These are phyloP conservation scores for Cyclophora albipunctata DNA, from an alignment of 2,888 invertebrate genomes.

Conservation along the genomic window DNA sequence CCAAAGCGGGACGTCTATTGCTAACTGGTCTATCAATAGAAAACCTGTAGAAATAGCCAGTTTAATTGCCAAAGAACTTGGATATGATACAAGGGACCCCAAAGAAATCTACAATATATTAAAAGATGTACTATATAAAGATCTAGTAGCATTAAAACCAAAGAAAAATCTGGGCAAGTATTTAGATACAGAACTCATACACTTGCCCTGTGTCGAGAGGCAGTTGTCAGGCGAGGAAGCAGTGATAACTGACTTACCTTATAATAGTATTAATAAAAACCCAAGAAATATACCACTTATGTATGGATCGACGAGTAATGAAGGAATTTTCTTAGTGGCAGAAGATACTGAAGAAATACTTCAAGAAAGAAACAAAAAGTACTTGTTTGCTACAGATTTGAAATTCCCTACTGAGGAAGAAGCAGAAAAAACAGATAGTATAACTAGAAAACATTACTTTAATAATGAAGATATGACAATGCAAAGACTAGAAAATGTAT, in stretches of 20 bases:
- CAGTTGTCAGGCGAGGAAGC: constrained; percentile 44
- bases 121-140: constrained; percentile 33
- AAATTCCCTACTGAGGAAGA: constrained; percentile 42
- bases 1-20: constrained; percentile 54
- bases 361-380: constrained; percentile 36
- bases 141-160: constrained; percentile 36
- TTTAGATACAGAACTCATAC: constrained; percentile 52
- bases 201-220: constrained; percentile 58
- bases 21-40: constrained; percentile 57
- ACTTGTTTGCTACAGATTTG: constrained; percentile 58
- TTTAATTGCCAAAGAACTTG: constrained; percentile 48
- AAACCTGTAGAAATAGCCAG: constrained; percentile 51
- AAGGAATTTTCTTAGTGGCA: constrained; percentile 41
- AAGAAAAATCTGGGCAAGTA: constrained; percentile 46
- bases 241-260: constrained; percentile 50
- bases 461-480: constrained; percentile 55
- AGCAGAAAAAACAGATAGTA: constrained; percentile 33
- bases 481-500: constrained; percentile 43
- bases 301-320: constrained; percentile 49
- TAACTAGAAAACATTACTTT: constrained; percentile 58
- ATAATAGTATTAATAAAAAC: constrained; percentile 42
- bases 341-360: constrained; percentile 30
- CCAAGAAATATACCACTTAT: constrained; percentile 41
- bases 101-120: constrained; percentile 51
- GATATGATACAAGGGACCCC: constrained; percentile 45